Percentiles rank a stretch among this genome's conserved stretches.
These are phyloP conservation scores for Octodonta nipae DNA, from an alignment of 2,888 invertebrate species.

Conservation along the genomic window DNA sequence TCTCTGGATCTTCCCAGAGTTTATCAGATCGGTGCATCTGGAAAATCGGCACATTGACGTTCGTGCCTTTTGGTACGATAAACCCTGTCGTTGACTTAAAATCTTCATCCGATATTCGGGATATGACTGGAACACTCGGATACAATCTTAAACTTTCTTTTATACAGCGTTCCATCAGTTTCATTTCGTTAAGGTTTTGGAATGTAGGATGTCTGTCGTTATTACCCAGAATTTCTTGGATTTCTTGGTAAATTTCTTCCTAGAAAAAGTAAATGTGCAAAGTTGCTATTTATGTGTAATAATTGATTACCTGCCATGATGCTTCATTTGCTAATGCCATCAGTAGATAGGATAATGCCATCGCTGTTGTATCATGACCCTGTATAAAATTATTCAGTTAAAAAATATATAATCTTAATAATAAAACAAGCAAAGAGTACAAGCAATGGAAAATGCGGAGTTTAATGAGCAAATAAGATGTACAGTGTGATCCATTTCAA, in stretches of 20 bases:
- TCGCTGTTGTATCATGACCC: constrained; percentile 52
- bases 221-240: constrained; percentile 10
- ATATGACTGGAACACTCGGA: constrained; percentile 53
- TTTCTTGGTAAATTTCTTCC: constrained; percentile 14
- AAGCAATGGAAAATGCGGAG: too few species aligned
- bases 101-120: constrained; percentile 28
- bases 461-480: too few species aligned
- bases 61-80: constrained; percentile 40
- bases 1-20: constrained; percentile 48
- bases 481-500: too few species aligned
- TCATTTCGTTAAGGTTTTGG: constrained; percentile 45
- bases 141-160: constrained; percentile 51
- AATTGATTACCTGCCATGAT: constrained; percentile 17
- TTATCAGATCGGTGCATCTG: constrained; percentile 50
- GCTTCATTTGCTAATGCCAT: constrained; percentile 16
- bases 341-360: constrained; percentile 19
- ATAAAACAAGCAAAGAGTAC: too few species aligned
- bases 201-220: constrained; percentile 14
- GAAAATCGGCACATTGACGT: constrained; percentile 42
- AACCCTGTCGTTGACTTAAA: constrained; percentile 14
- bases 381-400: constrained; percentile 26
- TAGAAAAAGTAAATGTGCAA: constrained; percentile 3
- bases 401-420: too few species aligned
- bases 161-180: constrained; percentile 50
- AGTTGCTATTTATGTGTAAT: neutral